Percentiles rank a stretch among this genome's conserved stretches.
Conservation (phyloP, 2,797 vertebrate species). For the Emys orbicularis region DNA sequence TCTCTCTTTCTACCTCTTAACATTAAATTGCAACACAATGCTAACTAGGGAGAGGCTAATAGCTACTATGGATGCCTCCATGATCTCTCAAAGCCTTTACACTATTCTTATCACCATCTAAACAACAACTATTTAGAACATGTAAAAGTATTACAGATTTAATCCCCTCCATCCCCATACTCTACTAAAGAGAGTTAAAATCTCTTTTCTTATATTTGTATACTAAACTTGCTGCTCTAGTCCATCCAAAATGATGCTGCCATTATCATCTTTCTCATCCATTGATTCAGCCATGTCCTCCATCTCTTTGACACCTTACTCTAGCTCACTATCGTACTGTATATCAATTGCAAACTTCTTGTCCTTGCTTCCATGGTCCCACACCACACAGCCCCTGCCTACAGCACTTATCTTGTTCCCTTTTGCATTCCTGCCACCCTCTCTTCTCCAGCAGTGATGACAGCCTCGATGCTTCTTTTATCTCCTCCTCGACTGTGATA, state of each 20-base stretch:
- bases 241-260: background rate
- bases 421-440: background rate
- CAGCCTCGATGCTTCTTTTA: background rate
- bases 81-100: background rate
- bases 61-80: background rate
- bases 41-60: background rate
- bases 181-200: background rate
- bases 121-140: background rate
- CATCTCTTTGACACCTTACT: background rate
- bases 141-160: background rate
- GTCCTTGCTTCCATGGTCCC: background rate
- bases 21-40: background rate
- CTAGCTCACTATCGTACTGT: background rate
- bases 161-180: background rate
- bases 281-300: background rate
- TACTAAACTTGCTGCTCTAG: background rate
- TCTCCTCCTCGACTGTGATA: background rate
- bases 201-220: background rate
- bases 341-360: background rate
- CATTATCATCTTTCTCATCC: background rate
- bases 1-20: background rate
- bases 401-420: background rate
- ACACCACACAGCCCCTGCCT: background rate
- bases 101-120: background rate
- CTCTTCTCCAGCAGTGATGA: background rate